Evolutionary conservation across 2,797 vertebrate species (phyloP), one percentile per base, ranked within the genome.

Genomic region (Pangasius larnaudii): DNA sequence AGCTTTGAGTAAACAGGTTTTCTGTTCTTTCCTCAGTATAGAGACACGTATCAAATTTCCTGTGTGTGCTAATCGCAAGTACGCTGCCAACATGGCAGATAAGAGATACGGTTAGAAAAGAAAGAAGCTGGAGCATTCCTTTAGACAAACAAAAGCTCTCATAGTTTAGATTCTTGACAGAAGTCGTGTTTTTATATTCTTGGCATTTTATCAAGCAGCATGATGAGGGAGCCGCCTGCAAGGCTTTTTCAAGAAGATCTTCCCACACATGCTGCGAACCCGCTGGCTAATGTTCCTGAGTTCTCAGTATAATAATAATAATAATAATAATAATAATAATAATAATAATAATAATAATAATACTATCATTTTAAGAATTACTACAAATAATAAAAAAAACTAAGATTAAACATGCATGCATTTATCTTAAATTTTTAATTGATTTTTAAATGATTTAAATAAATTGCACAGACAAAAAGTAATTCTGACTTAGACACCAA

Each of bases 261-360:
- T 81, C 24, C 79, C 58, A 61, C 79, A 42, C 79, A 61, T 81
- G 79, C 36, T 61, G 33, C 42, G 56, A 81, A 46, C 36, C 42
- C 2, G 1, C 36, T 80, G 78, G 78, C 30, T 24, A 33, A 80
- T 81, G 79, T 42, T 59, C 51, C 49, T 56, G 49, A 51, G 6
- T 51, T 53, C 30, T 7, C 8, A 39, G n/a, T 33, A 77, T 51
- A 0, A 56, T 33, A 56, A 33, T 36, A 58, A 79, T 77, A 51
- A 51, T 36, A 22, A 33, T 56, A 19, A 36, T 56, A n/a, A 67
- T 39, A 82, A 39, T 16, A 39, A 63, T 42, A 42, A 42, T 42
- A 42, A 42, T 42, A 42, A 49, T 51, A 59, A 39, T 16, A 39
- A 63, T 42, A 42, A 42, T 42, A 42, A 42, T 42, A 42, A 49